Evolutionary conservation across 2,797 vertebrate genomes (phyloP), one percentile per base, ranked within the genome.

Genomic region (Psittacula derbiana): DNA sequence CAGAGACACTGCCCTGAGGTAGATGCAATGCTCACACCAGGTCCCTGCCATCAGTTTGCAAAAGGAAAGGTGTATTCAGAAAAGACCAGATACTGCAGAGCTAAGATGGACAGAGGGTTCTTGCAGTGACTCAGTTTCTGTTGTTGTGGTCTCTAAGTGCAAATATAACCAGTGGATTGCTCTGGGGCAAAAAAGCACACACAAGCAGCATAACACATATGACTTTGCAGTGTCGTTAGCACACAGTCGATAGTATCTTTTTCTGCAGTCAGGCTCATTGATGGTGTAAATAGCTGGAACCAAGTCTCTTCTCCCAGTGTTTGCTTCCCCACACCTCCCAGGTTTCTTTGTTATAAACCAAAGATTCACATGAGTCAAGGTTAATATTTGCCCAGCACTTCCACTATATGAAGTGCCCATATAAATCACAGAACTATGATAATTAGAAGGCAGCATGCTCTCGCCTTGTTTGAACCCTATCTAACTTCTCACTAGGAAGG

Each of bases 311-410:
- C 81, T 86, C 64, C 72, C 58, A 33, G 0, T 49, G 17, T 58
- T 88, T 93, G 43, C 74, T 81, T 74, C 70, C 88, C n/a, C 13
- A 41, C 36, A 3, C 52, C 65, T 91, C 73, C 44, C 38, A 57
- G 64, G 14, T 46, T 73, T 43, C 64, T 80, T 88, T 90, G 50
- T 78, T 74, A 90, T 55, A 86, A 88, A 57, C 30, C 33, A 52
- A 57, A 88, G 75, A 31, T 43, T 93, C 43, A 41, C 47, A 50
- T 72, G 66, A 83, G 49, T 83, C 75, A 74, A 62, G 83, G 81
- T 76, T 91, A 80, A 57, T 94, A 87, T 93, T 90, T 94, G 74
- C 66, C 40, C 53, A 72, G 58, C 49, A 88, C 66, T 94, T 93
- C 79, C 47, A 66, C 81, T 36, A 6, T 62, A 36, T 58, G 69